Percentiles rank a stretch among this genome's conserved stretches.
These are phyloP conservation scores for Panopea generosa DNA, from an alignment of 2,888 invertebrate genomes.

Conservation along the genomic window DNA sequence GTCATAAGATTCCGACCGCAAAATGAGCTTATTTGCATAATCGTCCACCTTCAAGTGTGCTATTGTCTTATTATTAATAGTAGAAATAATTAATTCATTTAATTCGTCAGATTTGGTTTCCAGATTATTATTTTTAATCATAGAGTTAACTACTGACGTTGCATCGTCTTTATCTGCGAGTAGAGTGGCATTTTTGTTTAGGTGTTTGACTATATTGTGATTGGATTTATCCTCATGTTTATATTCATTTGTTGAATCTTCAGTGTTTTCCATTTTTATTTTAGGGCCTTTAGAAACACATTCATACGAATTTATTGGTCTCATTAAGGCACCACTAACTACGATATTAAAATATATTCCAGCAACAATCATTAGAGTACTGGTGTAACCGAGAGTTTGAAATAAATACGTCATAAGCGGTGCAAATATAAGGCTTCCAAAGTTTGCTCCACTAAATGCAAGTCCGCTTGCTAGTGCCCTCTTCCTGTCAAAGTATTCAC, in stretches of 20 bases:
- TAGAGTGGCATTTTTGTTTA: no score
- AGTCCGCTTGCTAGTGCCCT: slow-evolving; percentile 35
- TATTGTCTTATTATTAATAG: no score
- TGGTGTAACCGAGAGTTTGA: slow-evolving; percentile 29
- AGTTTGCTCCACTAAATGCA: slow-evolving; percentile 33
- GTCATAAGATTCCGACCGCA: slow-evolving; percentile 23
- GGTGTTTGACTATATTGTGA: no score
- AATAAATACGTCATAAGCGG: slow-evolving; percentile 38
- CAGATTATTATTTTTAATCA: no score
- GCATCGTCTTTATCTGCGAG: no score
- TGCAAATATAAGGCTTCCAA: slow-evolving; percentile 40
- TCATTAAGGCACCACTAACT: slow-evolving; percentile 23
- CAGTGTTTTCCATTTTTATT: neutral
- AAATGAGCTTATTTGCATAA: neutral
- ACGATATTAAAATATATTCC: slow-evolving; percentile 32
- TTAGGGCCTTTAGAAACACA: neutral
- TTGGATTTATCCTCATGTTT: no score
- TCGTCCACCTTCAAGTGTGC: no score
- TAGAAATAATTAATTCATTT: no score
- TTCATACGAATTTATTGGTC: slow-evolving; percentile 25
- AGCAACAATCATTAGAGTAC: slow-evolving; percentile 35
- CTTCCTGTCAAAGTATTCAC: slow-evolving; percentile 33
- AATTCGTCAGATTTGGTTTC: no score
- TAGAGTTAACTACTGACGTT: no score
- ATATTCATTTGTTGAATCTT: no score